Conservation (phyloP, 2,888 invertebrate species). For the Halictus ligatus region DNA sequence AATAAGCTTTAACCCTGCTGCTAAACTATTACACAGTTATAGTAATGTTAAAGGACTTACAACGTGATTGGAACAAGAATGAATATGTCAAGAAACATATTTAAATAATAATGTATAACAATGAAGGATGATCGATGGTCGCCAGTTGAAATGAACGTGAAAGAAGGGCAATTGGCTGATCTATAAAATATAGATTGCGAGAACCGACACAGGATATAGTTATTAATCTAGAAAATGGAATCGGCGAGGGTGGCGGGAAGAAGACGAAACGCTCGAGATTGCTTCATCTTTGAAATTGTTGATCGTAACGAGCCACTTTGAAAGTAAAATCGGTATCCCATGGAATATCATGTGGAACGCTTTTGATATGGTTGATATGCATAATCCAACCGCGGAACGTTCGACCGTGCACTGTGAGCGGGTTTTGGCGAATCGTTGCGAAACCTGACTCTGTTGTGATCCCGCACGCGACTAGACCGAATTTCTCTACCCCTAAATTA, state of each 20-base stretch:
- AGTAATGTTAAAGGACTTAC: no score
- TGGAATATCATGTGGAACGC: constrained; percentile 25
- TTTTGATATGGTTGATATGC: constrained; percentile 35
- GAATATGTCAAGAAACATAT: no score
- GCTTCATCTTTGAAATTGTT: constrained; percentile 11
- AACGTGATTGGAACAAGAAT: no score
- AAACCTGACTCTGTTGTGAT: not conserved
- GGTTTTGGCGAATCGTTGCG: constrained; percentile 1
- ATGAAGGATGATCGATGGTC: no score
- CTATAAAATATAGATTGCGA: not conserved
- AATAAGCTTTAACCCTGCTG: no score
- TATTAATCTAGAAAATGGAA: constrained; percentile 34
- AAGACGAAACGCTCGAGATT: constrained; percentile 12
- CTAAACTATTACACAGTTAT: no score
- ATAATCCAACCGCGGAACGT: constrained; percentile 27
- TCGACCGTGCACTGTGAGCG: not conserved
- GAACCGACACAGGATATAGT: not conserved
- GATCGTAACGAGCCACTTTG: constrained; percentile 35
- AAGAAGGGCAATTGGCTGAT: not conserved
- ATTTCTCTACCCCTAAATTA: constrained; percentile 19
- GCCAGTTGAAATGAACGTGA: not conserved
- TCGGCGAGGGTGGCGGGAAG: not conserved
- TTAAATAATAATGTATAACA: no score
- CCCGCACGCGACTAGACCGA: constrained; percentile 15
- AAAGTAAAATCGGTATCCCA: constrained; percentile 47